Conservation (phyloP, 1,140 invertebrate genomes). For the Ips typographus region DNA sequence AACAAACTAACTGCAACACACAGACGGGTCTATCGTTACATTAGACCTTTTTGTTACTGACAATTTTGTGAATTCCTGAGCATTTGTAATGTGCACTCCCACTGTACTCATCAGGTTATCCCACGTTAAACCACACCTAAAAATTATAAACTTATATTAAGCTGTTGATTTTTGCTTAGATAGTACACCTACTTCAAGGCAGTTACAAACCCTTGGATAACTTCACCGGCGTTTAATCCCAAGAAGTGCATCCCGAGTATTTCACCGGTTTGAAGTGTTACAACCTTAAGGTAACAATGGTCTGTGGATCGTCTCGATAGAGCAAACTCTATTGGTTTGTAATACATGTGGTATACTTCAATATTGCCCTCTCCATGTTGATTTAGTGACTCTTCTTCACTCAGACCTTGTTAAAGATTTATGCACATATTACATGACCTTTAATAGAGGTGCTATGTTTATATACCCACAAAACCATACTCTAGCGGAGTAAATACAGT, state of each 20-base stretch:
- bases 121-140: constrained; percentile 84
- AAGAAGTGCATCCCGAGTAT: constrained; percentile 94
- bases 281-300: constrained; percentile 77
- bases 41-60: constrained; percentile 80
- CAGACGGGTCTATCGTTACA: constrained; percentile 76
- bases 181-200: constrained; percentile 69
- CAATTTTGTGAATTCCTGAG: constrained; percentile 78
- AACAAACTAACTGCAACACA: constrained; percentile 66
- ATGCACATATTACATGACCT: background rate
- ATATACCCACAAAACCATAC: constrained; percentile 85
- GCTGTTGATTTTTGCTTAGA: background rate
- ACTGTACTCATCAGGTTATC: constrained; percentile 85
- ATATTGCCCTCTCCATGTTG: constrained; percentile 67
- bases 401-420: constrained; percentile 54
- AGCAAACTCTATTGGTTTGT: constrained; percentile 94
- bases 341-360: constrained; percentile 90
- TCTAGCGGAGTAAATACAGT: constrained; percentile 97
- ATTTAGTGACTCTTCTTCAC: constrained; percentile 84
- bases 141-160: constrained; percentile 35
- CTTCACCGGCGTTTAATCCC: constrained; percentile 94
- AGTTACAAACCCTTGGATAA: constrained; percentile 93
- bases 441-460: background rate
- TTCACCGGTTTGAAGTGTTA: constrained; percentile 63
- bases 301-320: constrained; percentile 67
- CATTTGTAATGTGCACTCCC: constrained; percentile 91